phyloP scores from a whole-genome alignment of 2,888 invertebrate species.

The Cryptocheilus praepositus region DNA sequence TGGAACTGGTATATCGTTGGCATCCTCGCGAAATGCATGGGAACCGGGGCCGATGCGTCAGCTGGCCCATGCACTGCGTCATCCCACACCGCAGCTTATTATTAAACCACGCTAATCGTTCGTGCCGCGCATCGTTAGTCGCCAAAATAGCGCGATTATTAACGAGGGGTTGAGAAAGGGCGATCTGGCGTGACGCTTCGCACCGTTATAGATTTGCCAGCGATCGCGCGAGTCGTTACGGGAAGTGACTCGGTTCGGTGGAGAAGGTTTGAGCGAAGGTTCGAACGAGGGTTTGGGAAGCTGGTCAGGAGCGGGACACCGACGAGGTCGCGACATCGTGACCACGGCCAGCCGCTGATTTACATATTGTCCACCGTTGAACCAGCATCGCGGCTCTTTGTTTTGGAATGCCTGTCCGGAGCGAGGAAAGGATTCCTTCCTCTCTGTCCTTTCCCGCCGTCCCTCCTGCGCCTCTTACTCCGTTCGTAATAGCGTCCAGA shows the following conservation, averaged over 20 bases:
- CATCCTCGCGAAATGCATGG: constrained; percentile 67
- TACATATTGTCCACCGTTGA: constrained; percentile 74
- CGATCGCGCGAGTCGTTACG: constrained; percentile 65
- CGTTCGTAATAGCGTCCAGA: constrained; percentile 69
- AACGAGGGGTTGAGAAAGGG: too few species aligned
- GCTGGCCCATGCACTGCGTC: constrained; percentile 52
- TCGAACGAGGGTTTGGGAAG: constrained; percentile 60
- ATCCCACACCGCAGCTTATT: constrained; percentile 11
- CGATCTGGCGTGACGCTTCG: constrained; percentile 7
- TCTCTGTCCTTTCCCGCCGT: constrained; percentile 44
- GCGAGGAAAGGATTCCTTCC: constrained; percentile 46
- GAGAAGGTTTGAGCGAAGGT: constrained; percentile 54
- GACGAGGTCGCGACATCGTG: constrained; percentile 75
- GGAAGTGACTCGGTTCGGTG: constrained; percentile 52
- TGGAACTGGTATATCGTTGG: constrained; percentile 46
- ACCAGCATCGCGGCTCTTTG: constrained; percentile 70
- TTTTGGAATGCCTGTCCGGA: constrained; percentile 72
- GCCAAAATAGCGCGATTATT: too few species aligned
- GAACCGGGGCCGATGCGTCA: constrained; percentile 56
- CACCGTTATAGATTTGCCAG: constrained; percentile 64
- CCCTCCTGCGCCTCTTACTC: constrained; percentile 17
- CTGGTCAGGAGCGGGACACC: constrained; percentile 41
- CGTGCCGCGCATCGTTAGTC: too few species aligned
- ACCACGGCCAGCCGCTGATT: constrained; percentile 73
- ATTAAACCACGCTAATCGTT: too few species aligned